Base-by-base conservation (phyloP, 2,888 invertebrate species). In the Proisotoma minuta region DNA sequence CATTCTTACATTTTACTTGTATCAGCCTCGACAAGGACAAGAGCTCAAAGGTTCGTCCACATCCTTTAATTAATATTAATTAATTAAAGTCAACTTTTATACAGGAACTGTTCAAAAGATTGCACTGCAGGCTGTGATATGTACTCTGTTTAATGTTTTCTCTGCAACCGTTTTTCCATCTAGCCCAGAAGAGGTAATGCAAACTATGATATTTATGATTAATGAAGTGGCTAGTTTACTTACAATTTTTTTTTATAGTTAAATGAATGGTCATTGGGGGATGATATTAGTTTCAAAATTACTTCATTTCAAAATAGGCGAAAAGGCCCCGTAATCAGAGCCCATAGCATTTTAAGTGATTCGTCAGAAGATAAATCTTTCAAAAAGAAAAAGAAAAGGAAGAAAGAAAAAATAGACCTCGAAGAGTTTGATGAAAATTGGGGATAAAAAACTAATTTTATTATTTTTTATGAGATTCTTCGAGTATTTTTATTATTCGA, bases 61-160 rank as follows among this genome's bases (percentile, higher is more conserved):
- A 51, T 29, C 28, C 28, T 24, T n/a, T 20, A 40, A 20, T 40
- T 56, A n/a, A n/a, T n/a, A n/a, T 56, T 15, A 8, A 22, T 50
- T n/a, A n/a, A n/a, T n/a, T n/a, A n/a, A n/a, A n/a, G n/a, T n/a
- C n/a, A 40, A 43, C 24, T 56, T 8, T 26, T 12, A n/a, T 23
- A 3, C 26, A 68, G 68, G 68, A 3, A 57, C 50, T 40, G 54
- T 68, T 12, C 54, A 61, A 39, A 68, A 65, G 28, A 51, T 59
- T 2, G 68, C 65, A 2, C 40, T 51, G 18, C 53, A 53, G 18
- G 68, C 68, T 20, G 68, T 65, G 2, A 53, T 63, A 24, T 65
- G 65, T 39, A 54, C 52, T 1, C 10, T 65, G 28, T 65, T 68
- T 53, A 65, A 68, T 57, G 61, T 62, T 4, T 68, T 68, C 40